Conservation (phyloP, 2,113 vertebrate genomes). For the Percopsis transmontana region DNA sequence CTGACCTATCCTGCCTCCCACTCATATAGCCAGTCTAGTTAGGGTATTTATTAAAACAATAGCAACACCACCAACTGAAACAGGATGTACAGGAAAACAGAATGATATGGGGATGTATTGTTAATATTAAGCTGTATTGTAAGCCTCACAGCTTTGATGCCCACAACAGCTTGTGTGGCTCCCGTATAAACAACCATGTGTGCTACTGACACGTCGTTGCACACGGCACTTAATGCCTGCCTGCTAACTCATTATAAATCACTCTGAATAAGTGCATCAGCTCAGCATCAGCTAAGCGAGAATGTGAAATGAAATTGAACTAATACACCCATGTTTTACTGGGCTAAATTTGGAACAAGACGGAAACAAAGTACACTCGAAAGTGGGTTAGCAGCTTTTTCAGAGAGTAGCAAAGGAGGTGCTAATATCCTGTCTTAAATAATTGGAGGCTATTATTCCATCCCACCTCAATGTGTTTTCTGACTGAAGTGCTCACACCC, state of each 20-base stretch:
- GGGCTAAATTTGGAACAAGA: constrained; percentile 55
- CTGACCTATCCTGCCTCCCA: too few species aligned
- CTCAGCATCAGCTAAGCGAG: constrained; percentile 26
- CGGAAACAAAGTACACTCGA: constrained; percentile 52
- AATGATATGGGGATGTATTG: not conserved
- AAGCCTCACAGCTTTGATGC: not conserved
- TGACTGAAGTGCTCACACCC: not conserved
- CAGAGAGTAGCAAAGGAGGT: constrained; percentile 44
- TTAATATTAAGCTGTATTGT: not conserved
- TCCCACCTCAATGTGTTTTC: not conserved
- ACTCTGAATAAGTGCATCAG: constrained; percentile 4
- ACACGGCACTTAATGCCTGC: constrained; percentile 5
- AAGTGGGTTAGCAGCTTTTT: constrained; percentile 64
- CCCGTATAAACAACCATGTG: not conserved
- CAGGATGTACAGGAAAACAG: too few species aligned
- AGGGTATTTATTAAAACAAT: too few species aligned
- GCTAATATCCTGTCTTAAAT: constrained; percentile 38
- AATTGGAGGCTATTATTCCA: constrained; percentile 19
- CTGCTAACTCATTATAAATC: not conserved
- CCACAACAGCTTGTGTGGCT: not conserved
- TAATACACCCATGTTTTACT: constrained; percentile 24
- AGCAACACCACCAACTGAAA: too few species aligned
- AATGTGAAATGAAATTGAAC: constrained; percentile 25
- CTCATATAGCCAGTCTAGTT: too few species aligned
- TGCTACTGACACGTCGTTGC: constrained; percentile 1